Percentiles rank a stretch among this genome's conserved stretches.
Conservation (phyloP, 2,888 invertebrate genomes). For the Celastrina argiolus region DNA sequence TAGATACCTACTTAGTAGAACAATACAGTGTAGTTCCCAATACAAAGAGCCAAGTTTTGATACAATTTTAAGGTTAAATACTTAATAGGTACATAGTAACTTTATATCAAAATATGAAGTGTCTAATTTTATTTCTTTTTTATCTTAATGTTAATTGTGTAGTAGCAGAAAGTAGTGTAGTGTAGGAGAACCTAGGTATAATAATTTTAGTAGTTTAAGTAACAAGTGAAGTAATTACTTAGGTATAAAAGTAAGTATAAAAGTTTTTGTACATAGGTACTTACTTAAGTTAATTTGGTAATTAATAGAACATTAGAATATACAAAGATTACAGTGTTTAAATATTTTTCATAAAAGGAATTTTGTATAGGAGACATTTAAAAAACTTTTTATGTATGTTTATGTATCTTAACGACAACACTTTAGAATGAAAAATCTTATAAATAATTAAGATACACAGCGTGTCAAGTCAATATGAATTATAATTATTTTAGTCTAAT, state of each 20-base stretch:
- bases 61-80: neutral
- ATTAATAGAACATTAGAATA: neutral
- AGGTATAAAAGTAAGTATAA: constrained; percentile 9
- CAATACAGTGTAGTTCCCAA: too few species aligned
- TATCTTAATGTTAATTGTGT: neutral
- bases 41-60: neutral
- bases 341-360: neutral
- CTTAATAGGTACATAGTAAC: neutral
- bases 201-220: neutral
- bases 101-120: neutral
- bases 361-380: neutral
- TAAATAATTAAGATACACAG: neutral
- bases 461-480: neutral
- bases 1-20: too few species aligned
- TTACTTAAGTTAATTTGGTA: neutral
- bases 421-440: neutral
- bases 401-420: neutral
- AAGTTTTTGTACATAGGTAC: neutral
- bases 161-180: neutral
- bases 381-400: neutral
- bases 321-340: neutral
- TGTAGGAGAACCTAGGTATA: too few species aligned
- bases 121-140: neutral
- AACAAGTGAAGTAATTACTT: neutral
- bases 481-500: too few species aligned